These are phyloP conservation scores for Cerastoderma edule DNA, from an alignment of 2,888 invertebrate genomes.

Conservation along the genomic window DNA sequence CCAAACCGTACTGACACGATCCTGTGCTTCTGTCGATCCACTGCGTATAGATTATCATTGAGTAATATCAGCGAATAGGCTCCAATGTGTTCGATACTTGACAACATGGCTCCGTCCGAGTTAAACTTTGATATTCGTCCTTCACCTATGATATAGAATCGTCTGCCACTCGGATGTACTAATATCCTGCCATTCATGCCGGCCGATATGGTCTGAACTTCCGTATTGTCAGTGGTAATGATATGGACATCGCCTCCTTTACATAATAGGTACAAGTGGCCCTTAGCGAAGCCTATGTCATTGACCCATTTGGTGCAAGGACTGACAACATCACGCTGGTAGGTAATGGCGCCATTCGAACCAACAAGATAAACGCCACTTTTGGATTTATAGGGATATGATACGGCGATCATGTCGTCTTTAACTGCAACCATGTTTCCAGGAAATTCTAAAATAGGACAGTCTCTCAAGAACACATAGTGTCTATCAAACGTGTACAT, in stretches of 20 bases:
- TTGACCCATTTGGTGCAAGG: constrained; percentile 52
- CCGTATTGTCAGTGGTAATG: constrained; percentile 19
- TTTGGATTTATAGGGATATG: constrained; percentile 47
- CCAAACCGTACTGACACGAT: constrained; percentile 37
- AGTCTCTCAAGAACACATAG: constrained; percentile 22
- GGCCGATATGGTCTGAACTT: constrained; percentile 20
- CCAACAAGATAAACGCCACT: constrained; percentile 30
- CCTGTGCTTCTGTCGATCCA: constrained; percentile 44
- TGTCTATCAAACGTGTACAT: constrained; percentile 27
- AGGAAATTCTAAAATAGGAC: constrained; percentile 34
- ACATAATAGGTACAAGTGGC: constrained; percentile 42
- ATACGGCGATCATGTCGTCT: constrained; percentile 29
- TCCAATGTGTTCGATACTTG: constrained; percentile 43
- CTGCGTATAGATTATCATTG: constrained; percentile 44
- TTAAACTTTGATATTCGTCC: constrained; percentile 41
- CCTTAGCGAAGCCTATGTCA: constrained; percentile 34
- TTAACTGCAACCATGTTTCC: constrained; percentile 28
- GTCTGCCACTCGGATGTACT: constrained; percentile 31
- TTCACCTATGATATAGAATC: constrained; percentile 45
- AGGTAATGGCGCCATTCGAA: constrained; percentile 17
- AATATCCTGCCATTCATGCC: constrained; percentile 42
- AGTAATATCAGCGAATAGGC: constrained; percentile 42
- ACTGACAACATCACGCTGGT: constrained; percentile 28
- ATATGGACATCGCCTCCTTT: constrained; percentile 53
- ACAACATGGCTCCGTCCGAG: constrained; percentile 36